These are phyloP conservation scores for Nothocercus nigrocapillus DNA, from an alignment of 2,113 vertebrate species.

Conservation along the genomic window DNA sequence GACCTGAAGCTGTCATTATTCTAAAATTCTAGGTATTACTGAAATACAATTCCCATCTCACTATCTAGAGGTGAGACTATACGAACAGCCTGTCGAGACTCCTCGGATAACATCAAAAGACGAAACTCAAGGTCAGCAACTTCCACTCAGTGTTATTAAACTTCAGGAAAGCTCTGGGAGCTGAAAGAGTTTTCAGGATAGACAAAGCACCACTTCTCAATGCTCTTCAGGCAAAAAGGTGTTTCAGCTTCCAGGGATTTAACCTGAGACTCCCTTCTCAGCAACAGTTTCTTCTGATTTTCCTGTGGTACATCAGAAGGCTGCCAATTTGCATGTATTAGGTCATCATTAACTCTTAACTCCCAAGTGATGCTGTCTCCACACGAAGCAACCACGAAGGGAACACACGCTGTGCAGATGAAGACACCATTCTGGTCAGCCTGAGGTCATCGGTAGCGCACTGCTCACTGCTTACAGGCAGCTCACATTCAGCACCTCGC, in stretches of 20 bases:
- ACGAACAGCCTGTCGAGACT: neutral
- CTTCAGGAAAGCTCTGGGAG: neutral
- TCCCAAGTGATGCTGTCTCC: neutral
- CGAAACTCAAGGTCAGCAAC: neutral
- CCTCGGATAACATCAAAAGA: neutral
- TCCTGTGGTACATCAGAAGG: neutral
- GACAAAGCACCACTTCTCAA: neutral
- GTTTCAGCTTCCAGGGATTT: neutral
- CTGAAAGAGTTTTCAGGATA: neutral
- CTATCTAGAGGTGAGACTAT: neutral
- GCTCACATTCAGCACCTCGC: neutral
- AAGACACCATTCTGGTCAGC: neutral
- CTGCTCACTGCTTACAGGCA: neutral
- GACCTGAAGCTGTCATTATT: accelerated
- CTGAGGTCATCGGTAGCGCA: neutral
- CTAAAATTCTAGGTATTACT: neutral
- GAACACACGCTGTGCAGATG: neutral
- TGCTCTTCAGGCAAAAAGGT: neutral
- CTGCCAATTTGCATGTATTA: neutral
- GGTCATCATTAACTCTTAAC: neutral
- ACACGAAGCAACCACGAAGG: neutral
- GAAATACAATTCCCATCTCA: neutral
- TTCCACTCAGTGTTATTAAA: neutral
- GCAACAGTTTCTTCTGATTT: neutral
- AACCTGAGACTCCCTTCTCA: neutral